phyloP scores from a whole-genome alignment of 30 jellyfish, hydroid and myxozoan species.

The Hydractinia echinata region DNA sequence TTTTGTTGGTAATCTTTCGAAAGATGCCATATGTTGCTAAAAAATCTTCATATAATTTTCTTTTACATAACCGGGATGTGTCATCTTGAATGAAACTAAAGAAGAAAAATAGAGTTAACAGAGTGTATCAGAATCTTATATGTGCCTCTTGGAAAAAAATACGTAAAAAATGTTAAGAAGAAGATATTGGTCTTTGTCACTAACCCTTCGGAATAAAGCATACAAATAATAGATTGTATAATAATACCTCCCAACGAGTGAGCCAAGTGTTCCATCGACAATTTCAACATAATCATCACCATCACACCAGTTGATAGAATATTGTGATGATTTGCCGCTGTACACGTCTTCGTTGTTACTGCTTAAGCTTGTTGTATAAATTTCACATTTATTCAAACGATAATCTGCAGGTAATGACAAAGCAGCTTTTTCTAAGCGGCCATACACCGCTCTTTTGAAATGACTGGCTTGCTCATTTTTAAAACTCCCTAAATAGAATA shows the following conservation, averaged over 20 bases:
- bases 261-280: conserved; percentile 16
- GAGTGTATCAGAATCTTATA: too few species aligned
- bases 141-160: background rate
- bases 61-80: background rate
- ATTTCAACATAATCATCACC: conserved; percentile 8
- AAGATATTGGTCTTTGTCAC: background rate
- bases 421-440: background rate
- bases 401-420: background rate
- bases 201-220: too few species aligned
- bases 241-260: background rate
- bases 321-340: conserved; percentile 2
- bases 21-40: background rate
- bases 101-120: background rate
- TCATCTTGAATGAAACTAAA: background rate
- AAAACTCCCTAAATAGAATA: background rate
- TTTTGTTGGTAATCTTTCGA: background rate
- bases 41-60: conserved; percentile 2
- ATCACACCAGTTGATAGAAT: conserved; percentile 1
- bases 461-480: background rate
- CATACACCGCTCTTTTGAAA: background rate
- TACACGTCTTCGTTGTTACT: conserved; percentile 8
- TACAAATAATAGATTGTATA: too few species aligned
- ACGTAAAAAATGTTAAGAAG: background rate
- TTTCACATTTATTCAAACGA: background rate
- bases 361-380: conserved; percentile 5